Evolutionary conservation across 2,888 invertebrate species (phyloP).

Genomic region (Tipula confusa): DNA sequence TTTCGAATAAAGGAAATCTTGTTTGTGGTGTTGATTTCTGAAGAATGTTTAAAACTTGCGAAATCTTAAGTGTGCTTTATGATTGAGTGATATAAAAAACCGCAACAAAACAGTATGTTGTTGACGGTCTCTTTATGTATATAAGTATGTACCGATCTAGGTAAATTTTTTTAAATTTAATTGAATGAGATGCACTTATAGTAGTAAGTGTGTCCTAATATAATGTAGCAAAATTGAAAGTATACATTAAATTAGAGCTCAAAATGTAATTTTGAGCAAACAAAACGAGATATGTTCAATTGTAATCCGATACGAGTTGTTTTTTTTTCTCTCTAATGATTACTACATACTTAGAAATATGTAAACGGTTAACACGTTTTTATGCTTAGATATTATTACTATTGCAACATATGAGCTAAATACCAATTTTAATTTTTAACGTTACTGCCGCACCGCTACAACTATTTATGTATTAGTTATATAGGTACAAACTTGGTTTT

Average conservation of each 20-base stretch:
- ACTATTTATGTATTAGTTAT: background rate
- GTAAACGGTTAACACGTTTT: background rate
- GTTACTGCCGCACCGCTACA: background rate
- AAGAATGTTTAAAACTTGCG: background rate
- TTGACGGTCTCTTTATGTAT: background rate
- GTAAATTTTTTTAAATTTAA: background rate
- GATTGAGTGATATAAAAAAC: background rate
- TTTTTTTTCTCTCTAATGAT: too few relatives aligned
- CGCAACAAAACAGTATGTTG: too few relatives aligned
- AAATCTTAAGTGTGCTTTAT: background rate
- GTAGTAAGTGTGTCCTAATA: background rate
- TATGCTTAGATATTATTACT: background rate
- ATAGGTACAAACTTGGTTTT: too few relatives aligned
- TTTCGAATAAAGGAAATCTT: background rate
- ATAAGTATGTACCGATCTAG: background rate
- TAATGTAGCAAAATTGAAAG: background rate
- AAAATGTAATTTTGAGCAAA: background rate
- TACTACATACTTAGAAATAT: background rate
- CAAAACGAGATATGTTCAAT: background rate
- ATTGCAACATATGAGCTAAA: constrained; percentile 20
- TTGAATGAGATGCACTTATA: background rate
- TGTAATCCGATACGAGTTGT: background rate
- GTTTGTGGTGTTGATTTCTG: background rate
- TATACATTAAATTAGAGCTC: background rate
- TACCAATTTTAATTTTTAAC: background rate